Conservation (phyloP, 2,113 vertebrate species). For the Aviceda subcristata region DNA sequence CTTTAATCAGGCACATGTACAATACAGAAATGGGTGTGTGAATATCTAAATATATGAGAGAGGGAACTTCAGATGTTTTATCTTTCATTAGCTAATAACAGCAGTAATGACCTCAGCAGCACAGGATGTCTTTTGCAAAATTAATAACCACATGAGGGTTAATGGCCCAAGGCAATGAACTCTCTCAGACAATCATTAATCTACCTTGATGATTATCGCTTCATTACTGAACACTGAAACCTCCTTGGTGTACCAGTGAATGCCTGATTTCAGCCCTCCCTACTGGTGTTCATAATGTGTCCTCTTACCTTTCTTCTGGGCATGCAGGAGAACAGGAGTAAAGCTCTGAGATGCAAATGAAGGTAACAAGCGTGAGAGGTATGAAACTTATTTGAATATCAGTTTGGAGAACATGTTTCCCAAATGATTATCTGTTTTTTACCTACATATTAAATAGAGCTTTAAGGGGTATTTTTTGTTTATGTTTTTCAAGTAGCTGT, state of each 20-base stretch:
- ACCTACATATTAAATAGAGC: neutral
- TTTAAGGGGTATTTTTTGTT: neutral
- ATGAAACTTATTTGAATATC: neutral
- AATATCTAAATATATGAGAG: conserved; percentile 16
- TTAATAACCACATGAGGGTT: conserved; percentile 72
- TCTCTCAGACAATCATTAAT: conserved; percentile 70
- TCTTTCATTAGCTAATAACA: conserved; percentile 55
- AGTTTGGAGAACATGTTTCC: neutral
- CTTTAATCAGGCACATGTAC: neutral
- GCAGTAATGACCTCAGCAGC: conserved; percentile 68
- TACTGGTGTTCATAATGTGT: neutral
- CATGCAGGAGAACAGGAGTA: neutral
- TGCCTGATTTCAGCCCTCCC: conserved; percentile 11
- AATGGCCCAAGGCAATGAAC: conserved; percentile 68
- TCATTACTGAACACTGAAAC: conserved; percentile 60
- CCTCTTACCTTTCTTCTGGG: neutral
- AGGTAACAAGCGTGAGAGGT: neutral
- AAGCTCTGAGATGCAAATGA: conserved; percentile 8
- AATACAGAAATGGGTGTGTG: neutral
- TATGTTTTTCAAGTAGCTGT: neutral
- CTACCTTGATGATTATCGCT: conserved; percentile 69
- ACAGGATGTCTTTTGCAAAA: conserved; percentile 67
- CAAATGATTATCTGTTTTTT: neutral
- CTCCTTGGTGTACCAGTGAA: conserved; percentile 35
- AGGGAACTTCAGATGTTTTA: conserved; percentile 40